These are phyloP conservation scores for Temnothorax unifasciatus DNA, from an alignment of 2,888 invertebrate genomes.

Conservation along the genomic window DNA sequence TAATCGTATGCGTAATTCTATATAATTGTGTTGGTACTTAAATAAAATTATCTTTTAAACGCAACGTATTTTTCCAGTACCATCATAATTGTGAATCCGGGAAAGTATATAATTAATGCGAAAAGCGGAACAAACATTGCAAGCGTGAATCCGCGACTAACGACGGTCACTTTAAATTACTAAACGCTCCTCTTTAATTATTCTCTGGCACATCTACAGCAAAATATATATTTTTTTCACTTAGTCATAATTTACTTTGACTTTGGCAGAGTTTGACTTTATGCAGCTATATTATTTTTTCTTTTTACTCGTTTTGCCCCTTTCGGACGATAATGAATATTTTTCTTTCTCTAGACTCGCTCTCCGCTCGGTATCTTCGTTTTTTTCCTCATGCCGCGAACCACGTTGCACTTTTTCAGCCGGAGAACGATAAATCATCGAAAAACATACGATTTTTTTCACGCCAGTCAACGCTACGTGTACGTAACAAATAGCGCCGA, in stretches of 20 bases:
- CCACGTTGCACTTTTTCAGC: conserved; percentile 69
- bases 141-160: conserved; percentile 53
- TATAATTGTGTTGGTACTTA: neutral
- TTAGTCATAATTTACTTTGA: conserved; percentile 5
- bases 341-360: conserved; percentile 25
- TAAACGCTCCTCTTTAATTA: conserved; percentile 19
- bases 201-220: conserved; percentile 55
- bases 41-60: neutral
- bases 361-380: conserved; percentile 22
- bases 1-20: neutral
- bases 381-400: conserved; percentile 34
- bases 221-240: conserved; percentile 47
- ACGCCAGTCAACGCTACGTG: conserved; percentile 56
- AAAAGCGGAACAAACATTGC: conserved; percentile 56
- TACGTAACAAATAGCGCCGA: conserved; percentile 69
- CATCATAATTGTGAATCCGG: conserved; percentile 25
- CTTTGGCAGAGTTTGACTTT: conserved; percentile 4
- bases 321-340: conserved; percentile 22
- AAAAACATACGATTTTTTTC: conserved; percentile 61
- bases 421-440: conserved; percentile 72
- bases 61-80: neutral
- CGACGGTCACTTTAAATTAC: conserved; percentile 11
- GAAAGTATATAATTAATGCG: conserved; percentile 66
- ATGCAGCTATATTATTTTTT: neutral
- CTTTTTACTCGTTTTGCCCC: conserved; percentile 1